Conservation (phyloP, 2,113 vertebrate genomes). For the Silurus meridionalis region DNA sequence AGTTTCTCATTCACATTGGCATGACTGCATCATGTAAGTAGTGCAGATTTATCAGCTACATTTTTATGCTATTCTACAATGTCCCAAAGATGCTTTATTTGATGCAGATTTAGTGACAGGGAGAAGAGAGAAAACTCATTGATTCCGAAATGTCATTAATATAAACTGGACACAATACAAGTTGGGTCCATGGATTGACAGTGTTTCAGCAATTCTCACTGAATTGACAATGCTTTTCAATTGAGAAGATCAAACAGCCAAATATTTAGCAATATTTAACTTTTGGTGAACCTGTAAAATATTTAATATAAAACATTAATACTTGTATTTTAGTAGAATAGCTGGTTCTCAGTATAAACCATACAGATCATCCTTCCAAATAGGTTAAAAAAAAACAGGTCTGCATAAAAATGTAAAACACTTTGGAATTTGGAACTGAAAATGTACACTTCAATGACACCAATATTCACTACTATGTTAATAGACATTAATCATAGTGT, state of each 20-base stretch:
- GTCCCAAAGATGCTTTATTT: not conserved
- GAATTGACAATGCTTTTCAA: not conserved
- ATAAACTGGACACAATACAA: not conserved
- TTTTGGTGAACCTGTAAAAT: not conserved
- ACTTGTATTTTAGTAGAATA: not conserved
- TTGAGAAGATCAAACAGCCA: too few relatives aligned
- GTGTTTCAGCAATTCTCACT: not conserved
- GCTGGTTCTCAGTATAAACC: not conserved
- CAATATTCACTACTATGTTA: conserved; percentile 39
- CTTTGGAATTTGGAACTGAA: not conserved
- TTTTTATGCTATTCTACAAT: not conserved
- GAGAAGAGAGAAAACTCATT: not conserved
- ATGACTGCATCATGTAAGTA: not conserved
- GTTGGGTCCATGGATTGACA: not conserved
- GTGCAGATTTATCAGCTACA: not conserved
- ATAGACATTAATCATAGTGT: conserved; percentile 55
- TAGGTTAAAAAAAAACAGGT: not conserved
- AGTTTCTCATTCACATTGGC: not conserved
- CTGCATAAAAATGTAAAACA: not conserved
- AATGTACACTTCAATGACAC: conserved; percentile 16
- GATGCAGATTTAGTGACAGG: not conserved
- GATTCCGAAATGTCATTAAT: too few relatives aligned
- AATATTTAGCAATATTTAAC: not conserved
- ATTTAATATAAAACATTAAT: not conserved
- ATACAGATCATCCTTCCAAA: not conserved